Percentiles rank a stretch among this genome's conserved stretches.
Evolutionary conservation across 2,888 invertebrate species (phyloP).

Genomic region (Sarcophaga rosellei): DNA sequence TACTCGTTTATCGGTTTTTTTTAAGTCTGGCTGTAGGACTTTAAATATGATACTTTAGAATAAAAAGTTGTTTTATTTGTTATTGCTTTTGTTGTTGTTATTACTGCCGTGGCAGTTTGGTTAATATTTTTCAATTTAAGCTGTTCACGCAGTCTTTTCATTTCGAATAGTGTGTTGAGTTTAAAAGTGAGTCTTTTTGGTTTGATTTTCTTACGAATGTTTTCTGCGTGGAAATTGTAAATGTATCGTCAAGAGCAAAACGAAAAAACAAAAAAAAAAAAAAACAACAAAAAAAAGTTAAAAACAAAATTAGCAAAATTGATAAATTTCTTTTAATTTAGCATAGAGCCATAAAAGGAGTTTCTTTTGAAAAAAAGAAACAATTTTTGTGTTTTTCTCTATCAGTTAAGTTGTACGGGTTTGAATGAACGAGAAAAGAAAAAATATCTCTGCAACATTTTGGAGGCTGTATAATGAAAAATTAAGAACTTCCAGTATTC

Average conservation of each 20-base stretch:
- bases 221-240: conserved; percentile 51
- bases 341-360: conserved; percentile 75
- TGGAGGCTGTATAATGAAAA: conserved; percentile 53
- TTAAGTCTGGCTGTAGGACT: conserved; percentile 5
- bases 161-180: conserved; percentile 68
- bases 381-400: conserved; percentile 28
- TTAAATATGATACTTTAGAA: conserved; percentile 44
- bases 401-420: not conserved
- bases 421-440: not conserved
- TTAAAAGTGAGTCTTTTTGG: conserved; percentile 29
- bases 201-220: too few relatives aligned
- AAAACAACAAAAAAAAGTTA: conserved; percentile 14
- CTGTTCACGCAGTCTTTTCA: conserved; percentile 76
- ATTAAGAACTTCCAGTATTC: conserved; percentile 51
- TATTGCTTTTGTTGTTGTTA: not conserved
- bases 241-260: conserved; percentile 44
- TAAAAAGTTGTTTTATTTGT: conserved; percentile 10
- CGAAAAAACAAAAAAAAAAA: conserved; percentile 9
- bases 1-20: conserved; percentile 42
- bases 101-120: conserved; percentile 72
- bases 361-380: conserved; percentile 51
- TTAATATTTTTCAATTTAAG: conserved; percentile 77
- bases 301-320: conserved; percentile 69
- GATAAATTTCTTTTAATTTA: conserved; percentile 77
- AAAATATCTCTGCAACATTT: conserved; percentile 20